phyloP scores from a whole-genome alignment of 2,888 invertebrate species.

The Mylabris sibirica region DNA sequence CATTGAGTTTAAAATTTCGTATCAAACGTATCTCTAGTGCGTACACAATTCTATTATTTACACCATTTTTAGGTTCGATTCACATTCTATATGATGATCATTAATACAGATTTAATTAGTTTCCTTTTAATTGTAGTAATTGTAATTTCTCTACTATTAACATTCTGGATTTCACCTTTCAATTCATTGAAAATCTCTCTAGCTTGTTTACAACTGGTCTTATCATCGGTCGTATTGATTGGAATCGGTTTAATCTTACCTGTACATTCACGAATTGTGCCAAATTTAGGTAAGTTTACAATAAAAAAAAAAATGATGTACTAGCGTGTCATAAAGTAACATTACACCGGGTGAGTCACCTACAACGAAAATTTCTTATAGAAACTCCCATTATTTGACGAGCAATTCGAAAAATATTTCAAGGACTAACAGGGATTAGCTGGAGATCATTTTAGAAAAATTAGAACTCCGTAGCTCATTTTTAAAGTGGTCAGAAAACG shows the following conservation, averaged over 20 bases:
- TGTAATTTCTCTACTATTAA: conserved; percentile 48
- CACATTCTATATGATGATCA: conserved; percentile 1
- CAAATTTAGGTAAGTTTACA: conserved; percentile 52
- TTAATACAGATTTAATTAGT: conserved; percentile 5
- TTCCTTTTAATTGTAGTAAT: conserved; percentile 51
- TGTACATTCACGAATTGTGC: conserved; percentile 49
- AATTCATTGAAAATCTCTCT: conserved; percentile 53
- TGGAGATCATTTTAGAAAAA: too few relatives aligned
- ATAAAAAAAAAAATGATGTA: too few relatives aligned
- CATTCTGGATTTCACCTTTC: conserved; percentile 57
- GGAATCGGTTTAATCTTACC: conserved; percentile 50
- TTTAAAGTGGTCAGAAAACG: too few relatives aligned
- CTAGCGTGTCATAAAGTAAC: too few relatives aligned
- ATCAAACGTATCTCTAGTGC: conserved; percentile 48
- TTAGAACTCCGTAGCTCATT: too few relatives aligned
- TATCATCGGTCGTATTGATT: conserved; percentile 50
- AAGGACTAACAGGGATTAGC: too few relatives aligned
- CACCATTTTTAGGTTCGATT: conserved; percentile 52
- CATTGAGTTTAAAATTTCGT: conserved; percentile 46
- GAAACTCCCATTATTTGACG: too few relatives aligned
- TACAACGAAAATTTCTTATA: too few relatives aligned
- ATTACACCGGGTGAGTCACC: too few relatives aligned
- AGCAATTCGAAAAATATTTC: too few relatives aligned
- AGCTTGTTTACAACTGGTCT: conserved; percentile 51
- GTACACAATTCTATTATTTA: conserved; percentile 51